Base-by-base conservation (phyloP, 1,140 invertebrate genomes). In the Listronotus bonariensis region DNA sequence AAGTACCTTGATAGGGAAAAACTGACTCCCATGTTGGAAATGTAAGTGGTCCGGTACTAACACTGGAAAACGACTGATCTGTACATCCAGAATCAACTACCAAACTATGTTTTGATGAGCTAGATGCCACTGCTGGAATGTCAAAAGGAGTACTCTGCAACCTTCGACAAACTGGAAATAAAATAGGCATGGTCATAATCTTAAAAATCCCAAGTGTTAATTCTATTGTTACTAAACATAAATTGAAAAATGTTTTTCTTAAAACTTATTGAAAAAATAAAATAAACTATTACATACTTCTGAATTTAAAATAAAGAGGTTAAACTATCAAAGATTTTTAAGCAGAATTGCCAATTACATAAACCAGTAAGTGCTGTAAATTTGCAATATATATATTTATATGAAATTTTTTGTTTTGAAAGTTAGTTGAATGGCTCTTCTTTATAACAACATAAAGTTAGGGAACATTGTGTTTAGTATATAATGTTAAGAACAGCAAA, bases 31-130 rank as follows among this genome's bases (percentile, higher is more conserved):
- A 67, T 40, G 56, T 72, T 31, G 26, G 68, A 71, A 38, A 55
- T 66, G 18, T 71, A 58, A 26, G 58, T 6, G 61, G 52, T 6
- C 61, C 61, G 12, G 63, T 52, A 43, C 55, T 65, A 3, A 52
- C 9, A 45, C 71, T 75, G 42, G 64, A 72, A 55, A 55, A 74
- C 9, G 74, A 76, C 5, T 70, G 68, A 45, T 72, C 71, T 36
- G 65, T 70, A 60, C 69, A 70, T 15, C 76, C 76, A 20, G 76
- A 77, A 55, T 76, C 75, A 14, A 72, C 71, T 26, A 70, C 65
- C 31, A 73, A 65, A 68, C 74, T 76, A 57, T 64, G 53, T 66
- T 55, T 66, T 9, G 64, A 66, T 11, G 57, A 40, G 31, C 45
- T 49, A 8, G 46, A 14, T 2, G 46, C n/a, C 42, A 55, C 32